A percentile compares a stretch with the other conserved stretches of the same genome.
phyloP scores from a whole-genome alignment of 2,797 vertebrate species.

The Poeciliopsis paucimaculata region DNA sequence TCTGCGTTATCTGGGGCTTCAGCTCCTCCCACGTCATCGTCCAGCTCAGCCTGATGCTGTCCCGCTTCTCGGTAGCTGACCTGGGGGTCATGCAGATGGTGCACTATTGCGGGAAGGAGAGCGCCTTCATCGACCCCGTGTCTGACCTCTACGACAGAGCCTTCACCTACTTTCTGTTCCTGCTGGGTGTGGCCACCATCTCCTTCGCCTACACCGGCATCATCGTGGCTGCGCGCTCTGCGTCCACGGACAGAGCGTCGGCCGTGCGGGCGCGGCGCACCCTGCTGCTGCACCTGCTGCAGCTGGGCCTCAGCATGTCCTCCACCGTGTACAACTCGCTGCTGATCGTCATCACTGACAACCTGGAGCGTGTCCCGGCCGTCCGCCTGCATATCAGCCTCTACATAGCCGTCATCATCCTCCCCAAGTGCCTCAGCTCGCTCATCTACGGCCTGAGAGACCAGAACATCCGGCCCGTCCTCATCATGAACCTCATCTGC shows the following conservation, averaged over 20 bases:
- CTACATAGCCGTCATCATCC: conserved; percentile 27
- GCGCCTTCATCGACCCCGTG: not conserved
- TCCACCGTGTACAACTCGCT: conserved; percentile 20
- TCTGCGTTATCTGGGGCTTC: conserved; percentile 59
- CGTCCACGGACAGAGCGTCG: conserved; percentile 44
- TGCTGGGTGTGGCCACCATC: conserved; percentile 7
- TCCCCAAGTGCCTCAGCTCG: conserved; percentile 53
- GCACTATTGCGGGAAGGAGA: conserved; percentile 6
- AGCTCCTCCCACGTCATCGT: conserved; percentile 1
- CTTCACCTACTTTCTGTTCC: conserved; percentile 27
- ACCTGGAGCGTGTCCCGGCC: not conserved
- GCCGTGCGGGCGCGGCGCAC: conserved; percentile 42
- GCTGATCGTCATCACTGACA: not conserved
- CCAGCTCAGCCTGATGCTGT: conserved; percentile 24
- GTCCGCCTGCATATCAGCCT: not conserved
- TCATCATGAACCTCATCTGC: not conserved
- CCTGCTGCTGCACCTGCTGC: conserved; percentile 53
- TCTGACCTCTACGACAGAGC: not conserved
- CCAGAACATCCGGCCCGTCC: not conserved
- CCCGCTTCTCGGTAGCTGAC: conserved; percentile 14
- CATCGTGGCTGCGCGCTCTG: conserved; percentile 48
- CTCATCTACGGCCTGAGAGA: conserved; percentile 1
- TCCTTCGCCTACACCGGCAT: conserved; percentile 47
- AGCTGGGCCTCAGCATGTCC: conserved; percentile 47
- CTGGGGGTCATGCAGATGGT: conserved; percentile 27